phyloP scores from a whole-genome alignment of 2,113 vertebrate genomes.

The Ptyas mucosa region DNA sequence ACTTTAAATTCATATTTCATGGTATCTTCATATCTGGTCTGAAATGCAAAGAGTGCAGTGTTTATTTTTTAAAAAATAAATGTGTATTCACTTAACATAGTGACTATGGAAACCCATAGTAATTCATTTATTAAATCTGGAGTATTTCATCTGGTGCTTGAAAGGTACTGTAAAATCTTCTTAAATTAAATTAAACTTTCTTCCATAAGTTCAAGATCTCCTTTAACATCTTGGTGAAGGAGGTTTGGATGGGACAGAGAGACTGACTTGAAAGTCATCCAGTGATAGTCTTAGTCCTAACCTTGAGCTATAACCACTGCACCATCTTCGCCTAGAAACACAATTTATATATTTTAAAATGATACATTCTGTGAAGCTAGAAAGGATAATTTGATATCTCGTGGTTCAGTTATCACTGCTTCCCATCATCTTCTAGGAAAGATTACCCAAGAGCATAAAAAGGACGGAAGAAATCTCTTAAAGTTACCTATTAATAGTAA shows the following conservation, averaged over 20 bases:
- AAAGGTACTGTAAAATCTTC: neutral
- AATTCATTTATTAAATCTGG: neutral
- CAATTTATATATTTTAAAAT: neutral
- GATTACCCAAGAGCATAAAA: neutral
- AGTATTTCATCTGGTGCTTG: neutral
- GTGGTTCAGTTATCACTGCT: neutral
- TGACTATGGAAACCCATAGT: neutral
- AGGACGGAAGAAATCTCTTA: neutral
- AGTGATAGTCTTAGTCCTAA: too few relatives aligned
- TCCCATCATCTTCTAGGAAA: neutral
- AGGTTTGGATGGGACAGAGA: too few relatives aligned
- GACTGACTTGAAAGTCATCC: too few relatives aligned
- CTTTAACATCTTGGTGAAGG: neutral
- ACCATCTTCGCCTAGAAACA: too few relatives aligned
- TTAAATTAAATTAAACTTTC: neutral
- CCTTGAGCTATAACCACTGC: rapidly evolving
- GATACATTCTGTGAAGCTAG: neutral
- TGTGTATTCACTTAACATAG: too few relatives aligned
- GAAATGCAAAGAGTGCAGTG: conserved; percentile 19
- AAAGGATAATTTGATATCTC: neutral
- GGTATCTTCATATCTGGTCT: conserved; percentile 61
- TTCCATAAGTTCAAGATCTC: neutral
- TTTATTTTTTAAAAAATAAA: conserved; percentile 52
- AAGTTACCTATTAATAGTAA: neutral
- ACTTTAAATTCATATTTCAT: conserved; percentile 65